Percentiles rank a stretch among this genome's conserved stretches.
Evolutionary conservation across 2,797 vertebrate genomes (phyloP).

Genomic region (Sebastes hopkinsi): DNA sequence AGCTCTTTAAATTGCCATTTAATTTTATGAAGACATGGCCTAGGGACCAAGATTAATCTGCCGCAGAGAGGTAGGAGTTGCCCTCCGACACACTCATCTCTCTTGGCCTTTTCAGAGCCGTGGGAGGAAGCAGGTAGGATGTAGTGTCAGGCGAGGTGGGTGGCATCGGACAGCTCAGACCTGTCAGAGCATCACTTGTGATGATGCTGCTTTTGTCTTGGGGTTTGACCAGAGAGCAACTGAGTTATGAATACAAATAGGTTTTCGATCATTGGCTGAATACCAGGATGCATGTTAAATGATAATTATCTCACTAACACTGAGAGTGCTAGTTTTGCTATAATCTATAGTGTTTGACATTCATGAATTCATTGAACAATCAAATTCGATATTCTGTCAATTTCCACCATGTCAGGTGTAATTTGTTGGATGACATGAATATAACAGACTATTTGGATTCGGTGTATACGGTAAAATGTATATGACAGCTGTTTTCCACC

Average conservation of each 20-base stretch:
- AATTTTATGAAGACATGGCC: constrained; percentile 34
- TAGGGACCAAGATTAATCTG: constrained; percentile 51
- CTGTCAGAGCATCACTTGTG: constrained; percentile 19
- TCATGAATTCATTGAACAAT: not conserved
- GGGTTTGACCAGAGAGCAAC: constrained; percentile 13
- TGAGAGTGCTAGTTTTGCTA: not conserved
- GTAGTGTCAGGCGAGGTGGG: constrained; percentile 21
- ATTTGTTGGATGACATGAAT: not conserved
- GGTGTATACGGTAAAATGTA: not conserved
- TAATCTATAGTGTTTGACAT: constrained; percentile 5
- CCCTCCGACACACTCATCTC: constrained; percentile 2
- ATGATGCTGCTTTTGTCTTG: constrained; percentile 15
- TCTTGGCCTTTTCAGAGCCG: constrained; percentile 19
- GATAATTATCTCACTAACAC: constrained; percentile 17
- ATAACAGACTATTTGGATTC: not conserved
- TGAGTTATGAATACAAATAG: constrained; percentile 39
- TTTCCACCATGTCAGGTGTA: not conserved
- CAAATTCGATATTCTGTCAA: not conserved
- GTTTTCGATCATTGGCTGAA: constrained; percentile 16
- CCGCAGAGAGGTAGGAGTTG: constrained; percentile 1
- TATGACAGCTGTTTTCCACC: not conserved
- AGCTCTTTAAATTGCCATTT: constrained; percentile 27
- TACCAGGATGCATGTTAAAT: not conserved
- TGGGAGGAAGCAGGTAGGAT: constrained; percentile 21
- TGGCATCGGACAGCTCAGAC: not conserved